Percentiles rank a stretch among this genome's conserved stretches.
phyloP scores from a whole-genome alignment of 1,140 invertebrate species.

The Drosophila tristis region DNA sequence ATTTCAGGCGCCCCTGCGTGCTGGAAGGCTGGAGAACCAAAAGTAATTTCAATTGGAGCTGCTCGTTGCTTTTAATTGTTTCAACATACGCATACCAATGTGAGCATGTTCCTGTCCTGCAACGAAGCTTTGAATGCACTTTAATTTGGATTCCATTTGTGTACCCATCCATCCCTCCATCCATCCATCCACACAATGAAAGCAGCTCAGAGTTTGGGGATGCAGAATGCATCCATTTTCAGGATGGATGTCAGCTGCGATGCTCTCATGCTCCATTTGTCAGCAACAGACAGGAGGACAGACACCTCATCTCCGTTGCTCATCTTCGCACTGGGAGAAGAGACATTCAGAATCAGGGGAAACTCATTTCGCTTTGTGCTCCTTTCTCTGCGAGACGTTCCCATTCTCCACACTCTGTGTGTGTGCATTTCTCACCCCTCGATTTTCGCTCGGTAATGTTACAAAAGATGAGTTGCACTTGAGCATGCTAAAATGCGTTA shows the following conservation, averaged over 20 bases:
- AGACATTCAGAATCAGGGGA: neutral
- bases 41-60: conserved; percentile 18
- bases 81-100: no score
- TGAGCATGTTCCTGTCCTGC: no score
- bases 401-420: conserved; percentile 2
- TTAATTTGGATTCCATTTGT: no score
- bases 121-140: no score
- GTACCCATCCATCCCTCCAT: no score
- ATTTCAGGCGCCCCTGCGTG: neutral
- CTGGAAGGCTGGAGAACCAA: neutral
- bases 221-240: conserved; percentile 23
- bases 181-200: no score
- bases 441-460: conserved; percentile 40
- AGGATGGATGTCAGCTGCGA: conserved; percentile 58
- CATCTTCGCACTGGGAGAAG: neutral
- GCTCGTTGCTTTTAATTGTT: no score
- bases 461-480: conserved; percentile 82
- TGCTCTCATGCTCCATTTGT: conserved; percentile 75
- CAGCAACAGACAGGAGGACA: conserved; percentile 34
- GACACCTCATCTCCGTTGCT: conserved; percentile 41
- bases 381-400: conserved; percentile 1
- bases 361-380: conserved; percentile 29
- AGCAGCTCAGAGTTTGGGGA: conserved; percentile 7
- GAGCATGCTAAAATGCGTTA: conserved; percentile 82
- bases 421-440: neutral